These are phyloP conservation scores for Formica exsecta DNA, from an alignment of 1,140 invertebrate genomes.

Conservation along the genomic window DNA sequence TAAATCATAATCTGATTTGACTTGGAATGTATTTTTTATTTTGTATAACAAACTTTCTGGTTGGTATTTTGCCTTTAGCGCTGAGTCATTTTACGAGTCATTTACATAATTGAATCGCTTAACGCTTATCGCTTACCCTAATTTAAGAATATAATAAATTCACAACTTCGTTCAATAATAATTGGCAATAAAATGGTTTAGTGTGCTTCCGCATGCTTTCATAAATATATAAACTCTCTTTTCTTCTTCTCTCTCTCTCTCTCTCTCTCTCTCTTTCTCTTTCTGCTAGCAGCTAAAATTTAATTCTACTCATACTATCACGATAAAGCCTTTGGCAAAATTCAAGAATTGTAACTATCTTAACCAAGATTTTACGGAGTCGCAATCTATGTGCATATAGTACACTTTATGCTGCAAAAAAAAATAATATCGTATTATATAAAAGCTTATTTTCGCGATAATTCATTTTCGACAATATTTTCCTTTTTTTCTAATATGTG, in stretches of 20 bases:
- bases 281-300: conserved; percentile 6
- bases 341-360: conserved; percentile 35
- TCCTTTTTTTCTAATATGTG: no score
- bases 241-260: not conserved
- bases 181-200: conserved; percentile 33
- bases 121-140: not conserved
- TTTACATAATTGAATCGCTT: conserved; percentile 58
- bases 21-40: conserved; percentile 33
- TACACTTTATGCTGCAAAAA: not conserved
- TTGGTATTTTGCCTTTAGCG: conserved; percentile 5
- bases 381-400: conserved; percentile 14
- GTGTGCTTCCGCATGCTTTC: conserved; percentile 36
- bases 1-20: conserved; percentile 7
- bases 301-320: conserved; percentile 21
- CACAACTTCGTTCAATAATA: conserved; percentile 42
- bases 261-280: no score
- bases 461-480: no score
- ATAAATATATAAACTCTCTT: conserved; percentile 40
- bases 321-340: conserved; percentile 29
- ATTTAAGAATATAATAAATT: conserved; percentile 56
- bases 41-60: not conserved
- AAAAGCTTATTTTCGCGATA: not conserved
- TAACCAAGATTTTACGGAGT: conserved; percentile 3
- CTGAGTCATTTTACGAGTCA: conserved; percentile 31
- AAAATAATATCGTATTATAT: not conserved